Conservation (phyloP, 1,140 invertebrate genomes). For the Neuroterus valhalla region DNA sequence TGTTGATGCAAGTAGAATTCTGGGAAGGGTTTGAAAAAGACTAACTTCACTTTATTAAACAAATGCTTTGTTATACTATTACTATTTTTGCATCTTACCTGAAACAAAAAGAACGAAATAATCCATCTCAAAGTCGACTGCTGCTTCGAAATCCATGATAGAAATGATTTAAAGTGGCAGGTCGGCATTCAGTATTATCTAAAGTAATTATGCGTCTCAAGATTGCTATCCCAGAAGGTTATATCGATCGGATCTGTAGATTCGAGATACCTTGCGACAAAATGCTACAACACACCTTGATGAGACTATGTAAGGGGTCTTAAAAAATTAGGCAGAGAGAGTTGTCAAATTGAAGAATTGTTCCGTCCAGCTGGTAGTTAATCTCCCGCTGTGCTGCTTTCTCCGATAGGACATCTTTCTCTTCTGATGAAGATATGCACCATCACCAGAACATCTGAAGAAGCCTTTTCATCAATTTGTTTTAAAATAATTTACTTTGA, state of each 20-base stretch:
- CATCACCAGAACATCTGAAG: too few species aligned
- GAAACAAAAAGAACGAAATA: too few species aligned
- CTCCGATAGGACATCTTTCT: not conserved
- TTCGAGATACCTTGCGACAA: slow-evolving; percentile 2
- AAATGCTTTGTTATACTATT: too few species aligned
- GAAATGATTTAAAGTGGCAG: not conserved
- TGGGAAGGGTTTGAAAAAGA: too few species aligned
- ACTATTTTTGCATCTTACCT: too few species aligned
- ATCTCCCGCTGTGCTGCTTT: slow-evolving; percentile 46
- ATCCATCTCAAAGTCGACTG: too few species aligned
- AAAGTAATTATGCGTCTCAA: slow-evolving; percentile 1
- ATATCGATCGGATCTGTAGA: slow-evolving; percentile 15
- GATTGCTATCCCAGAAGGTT: not conserved
- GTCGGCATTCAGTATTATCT: not conserved
- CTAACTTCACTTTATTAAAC: too few species aligned
- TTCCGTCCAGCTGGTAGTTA: slow-evolving; percentile 44
- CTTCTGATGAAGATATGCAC: not conserved
- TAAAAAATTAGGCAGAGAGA: slow-evolving; percentile 14
- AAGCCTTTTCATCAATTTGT: too few species aligned
- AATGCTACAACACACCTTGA: not conserved
- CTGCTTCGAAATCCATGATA: too few species aligned
- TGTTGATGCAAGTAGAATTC: too few species aligned
- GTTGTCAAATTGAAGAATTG: slow-evolving; percentile 63
- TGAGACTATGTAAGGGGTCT: not conserved
- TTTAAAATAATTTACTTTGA: too few species aligned